Base-by-base conservation (phyloP, 2,113 vertebrate genomes). In the Solenodon paradoxus region DNA sequence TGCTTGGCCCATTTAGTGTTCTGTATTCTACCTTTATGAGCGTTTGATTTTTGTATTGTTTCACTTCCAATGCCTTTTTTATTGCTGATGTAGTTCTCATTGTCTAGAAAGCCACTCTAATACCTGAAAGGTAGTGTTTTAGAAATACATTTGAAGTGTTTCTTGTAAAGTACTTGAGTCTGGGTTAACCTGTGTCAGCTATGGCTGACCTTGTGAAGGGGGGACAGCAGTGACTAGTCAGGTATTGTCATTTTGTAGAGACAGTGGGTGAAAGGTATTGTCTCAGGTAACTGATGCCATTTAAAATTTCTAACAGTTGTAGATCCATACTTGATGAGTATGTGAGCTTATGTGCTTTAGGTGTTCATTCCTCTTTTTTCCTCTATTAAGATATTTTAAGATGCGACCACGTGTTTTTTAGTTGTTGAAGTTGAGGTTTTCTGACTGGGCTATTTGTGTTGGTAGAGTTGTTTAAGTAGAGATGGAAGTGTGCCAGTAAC, bases 381-480 rank as follows among this genome's bases (percentile, higher is more conserved):
- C n/a, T n/a, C n/a, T n/a, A n/a, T n/a, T n/a, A n/a, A n/a, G n/a
- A 83, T 61, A 53, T 19, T 90, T 95, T 28, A 61, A 3, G 40
- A 53, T 85, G n/a, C 53, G 45, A 32, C 68, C 90, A 0, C 32
- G 32, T 66, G 30, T 49, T 57, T 66, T 80, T 88, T 51, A 64
- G 42, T 92, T 77, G 42, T 83, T 93, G 51, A 78, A 89, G 32
- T 24, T 55, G 83, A 89, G 32, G 92, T 92, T 88, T 87, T 49
- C 53, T 91, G 30, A 68, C 47, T n/a, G 77, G 75, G 42, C 51
- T 59, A 24, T 28, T 68, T 95, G 55, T 96, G 9, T 91, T 68
- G 94, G 59, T 72, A 6, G 30, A 69, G 80, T 69, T n/a, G 71
- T 90, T 92, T 87, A 74, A 95, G 71, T 85, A 22, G 63, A 94